phyloP scores from a whole-genome alignment of 1,140 invertebrate genomes.

The Tetranychus urticae region DNA sequence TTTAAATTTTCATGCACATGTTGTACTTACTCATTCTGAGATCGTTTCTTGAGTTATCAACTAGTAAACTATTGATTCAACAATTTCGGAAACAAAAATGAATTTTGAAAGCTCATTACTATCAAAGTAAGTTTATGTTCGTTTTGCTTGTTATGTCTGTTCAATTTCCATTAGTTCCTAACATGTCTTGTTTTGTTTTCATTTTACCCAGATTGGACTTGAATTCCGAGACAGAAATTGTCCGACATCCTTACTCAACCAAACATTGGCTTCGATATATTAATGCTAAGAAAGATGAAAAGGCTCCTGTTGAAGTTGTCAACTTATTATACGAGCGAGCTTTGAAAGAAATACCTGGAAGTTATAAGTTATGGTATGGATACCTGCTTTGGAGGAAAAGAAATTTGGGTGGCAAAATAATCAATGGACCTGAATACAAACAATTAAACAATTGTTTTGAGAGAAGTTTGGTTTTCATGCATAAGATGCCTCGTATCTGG shows the following conservation, averaged over 20 bases:
- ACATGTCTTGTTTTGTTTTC: too few species aligned
- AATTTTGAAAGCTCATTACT: too few species aligned
- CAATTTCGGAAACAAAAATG: too few species aligned
- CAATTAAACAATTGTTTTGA: conserved; percentile 91
- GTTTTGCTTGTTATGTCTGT: too few species aligned
- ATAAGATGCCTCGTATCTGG: conserved; percentile 99
- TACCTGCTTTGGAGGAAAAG: conserved; percentile 61
- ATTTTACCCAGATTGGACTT: too few species aligned
- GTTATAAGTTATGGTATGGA: conserved; percentile 94
- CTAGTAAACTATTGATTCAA: too few species aligned
- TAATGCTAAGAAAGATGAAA: conserved; percentile 66
- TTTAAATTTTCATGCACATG: too few species aligned
- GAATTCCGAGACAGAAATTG: conserved; percentile 93
- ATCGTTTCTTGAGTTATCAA: too few species aligned
- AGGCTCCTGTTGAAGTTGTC: conserved; percentile 44
- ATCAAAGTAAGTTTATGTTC: too few species aligned
- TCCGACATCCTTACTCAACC: conserved; percentile 84
- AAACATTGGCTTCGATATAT: conserved; percentile 96
- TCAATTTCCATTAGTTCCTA: too few species aligned
- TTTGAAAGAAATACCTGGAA: conserved; percentile 81
- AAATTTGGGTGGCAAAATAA: conserved; percentile 53
- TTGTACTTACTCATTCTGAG: too few species aligned
- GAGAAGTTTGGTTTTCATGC: conserved; percentile 88
- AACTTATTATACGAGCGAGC: conserved; percentile 89
- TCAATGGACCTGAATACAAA: conserved; percentile 64